Conservation (phyloP, 2,113 vertebrate species). For the Mobula birostris region DNA sequence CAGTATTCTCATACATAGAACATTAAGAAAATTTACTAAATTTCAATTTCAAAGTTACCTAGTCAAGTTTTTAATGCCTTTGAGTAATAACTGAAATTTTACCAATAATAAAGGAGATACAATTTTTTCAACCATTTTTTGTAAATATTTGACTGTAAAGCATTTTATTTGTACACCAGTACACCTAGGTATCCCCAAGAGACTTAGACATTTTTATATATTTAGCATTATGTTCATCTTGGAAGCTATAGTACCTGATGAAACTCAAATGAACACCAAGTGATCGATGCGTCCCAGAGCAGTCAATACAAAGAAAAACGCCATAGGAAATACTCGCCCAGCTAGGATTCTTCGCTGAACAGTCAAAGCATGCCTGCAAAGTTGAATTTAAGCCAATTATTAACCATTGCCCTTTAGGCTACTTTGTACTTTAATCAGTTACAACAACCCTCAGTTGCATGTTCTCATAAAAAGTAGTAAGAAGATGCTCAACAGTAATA, state of each 20-base stretch:
- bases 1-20: no score
- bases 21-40: neutral
- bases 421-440: neutral
- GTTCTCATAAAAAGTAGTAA: neutral
- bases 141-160: neutral
- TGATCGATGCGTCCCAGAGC: slow-evolving; percentile 84
- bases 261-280: slow-evolving; percentile 91
- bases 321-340: slow-evolving; percentile 96
- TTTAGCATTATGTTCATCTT: no score
- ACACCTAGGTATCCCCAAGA: no score
- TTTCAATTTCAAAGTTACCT: neutral
- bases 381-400: neutral
- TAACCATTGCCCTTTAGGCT: neutral
- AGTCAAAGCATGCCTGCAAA: slow-evolving; percentile 84
- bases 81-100: neutral
- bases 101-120: neutral
- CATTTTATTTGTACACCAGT: neutral
- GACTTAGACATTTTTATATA: neutral
- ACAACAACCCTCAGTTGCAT: neutral
- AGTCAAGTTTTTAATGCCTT: neutral
- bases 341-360: slow-evolving; percentile 86
- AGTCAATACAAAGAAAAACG: slow-evolving; percentile 93
- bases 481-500: neutral
- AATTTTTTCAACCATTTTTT: neutral
- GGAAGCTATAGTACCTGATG: slow-evolving; percentile 62